phyloP scores from a whole-genome alignment of 2,113 vertebrate genomes.

The Herpailurus yagouaroundi region DNA sequence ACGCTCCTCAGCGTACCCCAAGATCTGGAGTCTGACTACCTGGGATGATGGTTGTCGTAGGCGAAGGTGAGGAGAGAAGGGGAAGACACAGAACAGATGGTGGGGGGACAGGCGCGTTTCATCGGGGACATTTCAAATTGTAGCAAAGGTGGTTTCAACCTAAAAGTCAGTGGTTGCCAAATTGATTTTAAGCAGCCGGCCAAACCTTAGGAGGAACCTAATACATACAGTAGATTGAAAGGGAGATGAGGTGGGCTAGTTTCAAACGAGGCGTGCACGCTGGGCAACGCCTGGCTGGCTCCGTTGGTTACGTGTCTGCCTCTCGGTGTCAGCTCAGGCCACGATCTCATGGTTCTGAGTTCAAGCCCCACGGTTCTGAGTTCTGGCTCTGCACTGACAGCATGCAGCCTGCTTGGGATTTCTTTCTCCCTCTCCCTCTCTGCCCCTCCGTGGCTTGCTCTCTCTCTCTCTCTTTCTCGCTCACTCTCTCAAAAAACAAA shows the following conservation, averaged over 20 bases:
- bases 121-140: not conserved
- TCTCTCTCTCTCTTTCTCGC: too few relatives aligned
- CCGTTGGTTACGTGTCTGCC: too few relatives aligned
- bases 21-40: not conserved
- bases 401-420: too few relatives aligned
- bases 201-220: not conserved
- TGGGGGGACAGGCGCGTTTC: not conserved
- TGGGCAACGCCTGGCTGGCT: too few relatives aligned
- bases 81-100: too few relatives aligned
- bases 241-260: not conserved
- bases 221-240: not conserved
- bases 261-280: not conserved
- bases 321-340: too few relatives aligned
- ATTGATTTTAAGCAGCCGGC: not conserved
- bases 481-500: too few relatives aligned
- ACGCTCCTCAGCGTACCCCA: accelerated
- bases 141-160: not conserved
- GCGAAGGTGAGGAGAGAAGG: not conserved
- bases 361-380: too few relatives aligned
- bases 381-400: too few relatives aligned
- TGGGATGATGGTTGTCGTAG: accelerated
- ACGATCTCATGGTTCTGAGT: too few relatives aligned
- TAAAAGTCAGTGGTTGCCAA: not conserved
- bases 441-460: too few relatives aligned
- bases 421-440: too few relatives aligned